Base-by-base conservation (phyloP, 2,888 invertebrate genomes). In the Coelinius sp. region DNA sequence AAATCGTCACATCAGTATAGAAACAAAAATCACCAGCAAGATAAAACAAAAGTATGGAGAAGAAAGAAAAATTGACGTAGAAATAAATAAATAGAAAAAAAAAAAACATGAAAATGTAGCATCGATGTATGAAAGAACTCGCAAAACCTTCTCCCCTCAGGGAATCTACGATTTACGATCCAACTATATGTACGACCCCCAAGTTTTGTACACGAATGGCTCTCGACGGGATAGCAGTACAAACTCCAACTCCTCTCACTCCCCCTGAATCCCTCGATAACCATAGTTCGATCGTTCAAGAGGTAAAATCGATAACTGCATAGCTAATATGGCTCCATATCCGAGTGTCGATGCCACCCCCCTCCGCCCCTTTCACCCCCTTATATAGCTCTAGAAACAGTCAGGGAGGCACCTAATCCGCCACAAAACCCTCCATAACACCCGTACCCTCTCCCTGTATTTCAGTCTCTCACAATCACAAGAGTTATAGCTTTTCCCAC, bases 131-230 rank as follows among this genome's bases (percentile, higher is more conserved):
- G 59, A 59, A 59, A 59, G 59, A 59, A 20, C 59, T 31, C 59
- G 25, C 59, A 59, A 31, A 17, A 31, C 14, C 59, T 49, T 20
- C 31, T 35, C 59, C 49, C 59, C 59, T 14, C 31, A 7, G 59
- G 59, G 59, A 59, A 59, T 59, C 31, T 35, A 59, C 59, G 59
- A 59, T 59, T 59, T 59, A 59, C 59, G 59, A 59, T 17, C 17
- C 10, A 59, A 59, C 31, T 17, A 35, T 59, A 59, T 56, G n/a
- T 59, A 31, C 35, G 35, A 14, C 8, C 31, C 59, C 59, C 59
- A 59, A 59, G 59, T 59, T 59, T 59, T 59, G 59, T 59, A 59
- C 35, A 59, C 59, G 31, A 59, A 59, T 59, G 35, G 59, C 59
- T 59, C 59, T 59, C 59, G 59, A 59, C 35, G 59, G 59, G 35